phyloP scores from a whole-genome alignment of 2,113 vertebrate species.

The Megaptera novaeangliae region DNA sequence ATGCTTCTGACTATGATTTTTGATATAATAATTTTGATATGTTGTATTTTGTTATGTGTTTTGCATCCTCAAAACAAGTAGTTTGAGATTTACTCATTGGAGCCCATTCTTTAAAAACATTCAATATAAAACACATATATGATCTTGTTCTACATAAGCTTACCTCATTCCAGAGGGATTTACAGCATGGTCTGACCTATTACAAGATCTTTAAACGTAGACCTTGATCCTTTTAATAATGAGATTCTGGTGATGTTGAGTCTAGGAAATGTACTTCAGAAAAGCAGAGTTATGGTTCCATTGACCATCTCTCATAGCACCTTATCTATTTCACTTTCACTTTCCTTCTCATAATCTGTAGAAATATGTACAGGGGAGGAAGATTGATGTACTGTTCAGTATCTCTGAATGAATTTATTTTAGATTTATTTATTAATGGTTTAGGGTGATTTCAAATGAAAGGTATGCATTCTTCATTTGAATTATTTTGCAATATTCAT shows the following conservation, averaged over 20 bases:
- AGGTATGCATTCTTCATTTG: neutral
- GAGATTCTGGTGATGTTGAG: neutral
- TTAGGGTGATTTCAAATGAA: neutral
- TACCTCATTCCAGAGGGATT: neutral
- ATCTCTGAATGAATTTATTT: neutral
- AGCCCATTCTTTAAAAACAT: neutral
- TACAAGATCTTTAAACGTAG: neutral
- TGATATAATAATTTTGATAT: neutral
- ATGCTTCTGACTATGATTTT: neutral
- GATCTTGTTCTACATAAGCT: neutral
- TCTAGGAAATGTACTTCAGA: neutral
- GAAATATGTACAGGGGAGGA: neutral
- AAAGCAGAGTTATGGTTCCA: neutral
- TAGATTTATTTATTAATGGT: neutral
- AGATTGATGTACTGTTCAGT: neutral
- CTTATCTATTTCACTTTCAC: neutral
- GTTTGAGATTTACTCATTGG: neutral
- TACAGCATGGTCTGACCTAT: neutral
- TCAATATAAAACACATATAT: neutral
- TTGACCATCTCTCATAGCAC: neutral
- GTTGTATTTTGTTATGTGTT: neutral
- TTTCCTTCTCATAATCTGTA: neutral
- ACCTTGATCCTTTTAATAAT: neutral
- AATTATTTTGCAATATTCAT: neutral
- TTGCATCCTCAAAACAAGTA: constrained; percentile 12